phyloP scores from a whole-genome alignment of 2,797 vertebrate genomes.

The Acanthurus tractus region DNA sequence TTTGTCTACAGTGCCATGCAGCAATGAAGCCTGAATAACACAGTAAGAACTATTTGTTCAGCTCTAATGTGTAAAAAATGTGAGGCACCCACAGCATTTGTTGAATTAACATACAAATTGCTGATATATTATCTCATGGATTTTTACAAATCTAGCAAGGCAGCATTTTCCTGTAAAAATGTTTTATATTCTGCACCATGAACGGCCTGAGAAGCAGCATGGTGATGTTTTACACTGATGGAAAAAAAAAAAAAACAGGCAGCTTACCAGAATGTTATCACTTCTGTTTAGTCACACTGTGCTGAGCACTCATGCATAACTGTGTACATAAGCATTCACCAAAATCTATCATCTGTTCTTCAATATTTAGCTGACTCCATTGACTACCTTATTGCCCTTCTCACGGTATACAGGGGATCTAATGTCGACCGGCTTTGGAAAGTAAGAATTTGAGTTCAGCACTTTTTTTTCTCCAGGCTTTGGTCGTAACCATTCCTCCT shows the following conservation, averaged over 20 bases:
- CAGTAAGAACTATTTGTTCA: constrained; percentile 77
- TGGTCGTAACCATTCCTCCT: constrained; percentile 67
- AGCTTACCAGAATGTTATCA: constrained; percentile 74
- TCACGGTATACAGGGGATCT: constrained; percentile 51
- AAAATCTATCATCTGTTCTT: constrained; percentile 60
- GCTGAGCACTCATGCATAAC: constrained; percentile 63
- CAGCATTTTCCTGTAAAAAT: constrained; percentile 67
- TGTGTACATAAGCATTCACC: constrained; percentile 72
- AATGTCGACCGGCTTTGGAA: constrained; percentile 58
- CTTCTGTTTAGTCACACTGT: constrained; percentile 76
- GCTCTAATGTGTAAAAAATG: constrained; percentile 77
- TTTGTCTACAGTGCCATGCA: constrained; percentile 57
- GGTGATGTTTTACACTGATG: constrained; percentile 72
- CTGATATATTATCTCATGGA: constrained; percentile 78
- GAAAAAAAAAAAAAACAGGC: constrained; percentile 68
- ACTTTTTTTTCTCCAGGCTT: constrained; percentile 64
- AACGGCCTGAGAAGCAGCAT: constrained; percentile 32
- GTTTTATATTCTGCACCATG: constrained; percentile 60
- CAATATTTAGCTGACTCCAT: constrained; percentile 59
- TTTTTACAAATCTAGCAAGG: constrained; percentile 67
- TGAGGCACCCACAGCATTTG: constrained; percentile 63
- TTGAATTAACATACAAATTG: constrained; percentile 83
- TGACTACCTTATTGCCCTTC: constrained; percentile 50
- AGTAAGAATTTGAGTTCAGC: constrained; percentile 69
- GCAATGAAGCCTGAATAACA: constrained; percentile 64